Evolutionary conservation across 2,113 vertebrate genomes (phyloP), one percentile per base, ranked within the genome.

Genomic region (Phodopus roborovskii): DNA sequence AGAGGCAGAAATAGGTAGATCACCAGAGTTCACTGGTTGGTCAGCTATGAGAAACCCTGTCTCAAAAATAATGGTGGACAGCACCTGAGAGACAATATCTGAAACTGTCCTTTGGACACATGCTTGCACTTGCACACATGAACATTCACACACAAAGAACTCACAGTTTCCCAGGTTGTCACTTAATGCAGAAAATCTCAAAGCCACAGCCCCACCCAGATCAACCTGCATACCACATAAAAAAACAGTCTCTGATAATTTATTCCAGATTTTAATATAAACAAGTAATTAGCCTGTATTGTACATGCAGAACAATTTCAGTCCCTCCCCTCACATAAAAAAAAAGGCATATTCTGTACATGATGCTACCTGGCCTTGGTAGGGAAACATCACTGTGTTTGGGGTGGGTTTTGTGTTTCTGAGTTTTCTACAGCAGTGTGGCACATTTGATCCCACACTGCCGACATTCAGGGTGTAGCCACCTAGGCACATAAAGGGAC

Each of bases 181-280:
- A 60, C 24, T 53, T 42, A 81, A 75, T 64, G 30, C 4, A 87
- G 50, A 22, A 36, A 70, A 56, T 24, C 36, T n/a, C 39, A 16
- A 1, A 22, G 45, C 22, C 81, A 88, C 10, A 39, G 15, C 8
- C 15, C 36, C 36, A 73, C 39, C 42, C 12, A 53, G 45, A 17
- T 28, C 64, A 39, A 56, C 89, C 71, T 28, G 74, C 64, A 96
- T 50, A 96, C 94, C 45, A 94, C 97, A 78, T 87, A 89, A 26
- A 87, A 94, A 94, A 74, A 74, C 97, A 97, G 98, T 99, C 97
- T 98, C 97, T 98, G 99, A 99, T 99, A 98, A 98, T 99, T 99
- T 99, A 99, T 99, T 99, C 99, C 99, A 98, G 99, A 99, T 99
- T 99, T 99, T 99, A 98, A 99, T 99, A 99, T 99, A 99, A 99